phyloP scores from a whole-genome alignment of 2,888 invertebrate species.

The Carabus problematicus region DNA sequence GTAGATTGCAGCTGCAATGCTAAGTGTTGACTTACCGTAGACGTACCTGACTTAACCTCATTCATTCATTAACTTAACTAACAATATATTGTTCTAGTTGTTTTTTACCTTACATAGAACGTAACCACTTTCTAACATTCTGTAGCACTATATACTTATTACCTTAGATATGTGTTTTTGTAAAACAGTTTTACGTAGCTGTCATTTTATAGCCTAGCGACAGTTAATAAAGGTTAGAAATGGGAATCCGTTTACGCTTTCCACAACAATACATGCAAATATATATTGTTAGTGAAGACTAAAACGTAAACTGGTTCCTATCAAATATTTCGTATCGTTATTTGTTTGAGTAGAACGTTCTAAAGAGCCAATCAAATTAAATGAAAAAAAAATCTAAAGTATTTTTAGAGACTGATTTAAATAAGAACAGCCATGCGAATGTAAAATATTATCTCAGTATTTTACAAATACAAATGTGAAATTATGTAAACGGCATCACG shows the following conservation, averaged over 20 bases:
- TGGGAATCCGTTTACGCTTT: not conserved
- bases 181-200: not conserved
- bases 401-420: constrained; percentile 34
- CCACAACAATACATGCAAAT: constrained; percentile 2
- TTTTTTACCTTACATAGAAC: not conserved
- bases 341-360: constrained; percentile 5
- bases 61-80: too few relatives aligned
- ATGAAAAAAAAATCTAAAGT: constrained; percentile 13
- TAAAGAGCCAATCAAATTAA: constrained; percentile 18
- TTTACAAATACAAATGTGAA: too few relatives aligned
- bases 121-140: not conserved
- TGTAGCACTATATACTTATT: not conserved
- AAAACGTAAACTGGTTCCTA: too few relatives aligned
- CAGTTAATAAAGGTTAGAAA: not conserved
- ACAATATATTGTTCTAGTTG: not conserved
- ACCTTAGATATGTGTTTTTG: not conserved
- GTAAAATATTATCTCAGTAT: too few relatives aligned
- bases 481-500: constrained; percentile 2
- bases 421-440: not conserved
- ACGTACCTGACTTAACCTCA: constrained; percentile 35
- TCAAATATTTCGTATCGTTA: too few relatives aligned
- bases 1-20: constrained; percentile 24
- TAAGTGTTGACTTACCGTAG: constrained; percentile 28
- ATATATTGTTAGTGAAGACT: too few relatives aligned
- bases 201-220: not conserved